Base-by-base conservation (phyloP, 2,888 invertebrate species). In the Chymomyza amoena region DNA sequence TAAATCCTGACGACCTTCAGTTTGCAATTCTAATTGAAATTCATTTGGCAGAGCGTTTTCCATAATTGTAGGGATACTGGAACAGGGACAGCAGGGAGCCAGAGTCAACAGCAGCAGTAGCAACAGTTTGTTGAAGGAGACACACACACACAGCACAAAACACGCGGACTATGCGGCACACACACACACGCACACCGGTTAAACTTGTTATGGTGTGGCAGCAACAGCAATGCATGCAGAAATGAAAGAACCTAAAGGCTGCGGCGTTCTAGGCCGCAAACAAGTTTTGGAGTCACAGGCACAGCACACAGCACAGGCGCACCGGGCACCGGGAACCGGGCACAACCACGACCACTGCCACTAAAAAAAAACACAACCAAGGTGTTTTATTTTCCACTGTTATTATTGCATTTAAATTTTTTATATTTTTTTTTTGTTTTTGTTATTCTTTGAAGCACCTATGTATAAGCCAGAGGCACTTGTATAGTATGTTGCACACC, bases 111-210 rank as follows among this genome's bases (percentile, higher is more conserved):
- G 16, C 32, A 32, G 60, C 59, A 64, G 64, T 64, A 66, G 88
- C 83, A 87, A 85, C 88, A 84, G 85, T 87, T 89, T 89, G 88
- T 79, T 76, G 78, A 80, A 89, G 89, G 87, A 82, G 79, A 72
- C 78, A 73, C 69, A 78, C 59, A 68, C 75, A 70, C 70, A 61
- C 45, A 15, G 52, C 13, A 39, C 39, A 69, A 72, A 69, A 77
- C 80, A 75, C 80, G 69, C 76, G 66, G 56, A 18, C 52, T 65
- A 56, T n/a, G 28, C 25, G 15, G 61, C 65, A 74, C 1, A 50
- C 71, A 71, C 70, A 73, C 73, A 75, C 77, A 77, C 71, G 74
- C 83, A 88, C 83, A 87, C 85, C 83, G 83, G 83, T 84, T 86
- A 75, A 88, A 84, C 83, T 88, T 88, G 83, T 84, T 84, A 88